A percentile compares a stretch with the other conserved stretches of the same genome.
Conservation (phyloP, 2,888 invertebrate species). For the Pachydiplax longipennis region DNA sequence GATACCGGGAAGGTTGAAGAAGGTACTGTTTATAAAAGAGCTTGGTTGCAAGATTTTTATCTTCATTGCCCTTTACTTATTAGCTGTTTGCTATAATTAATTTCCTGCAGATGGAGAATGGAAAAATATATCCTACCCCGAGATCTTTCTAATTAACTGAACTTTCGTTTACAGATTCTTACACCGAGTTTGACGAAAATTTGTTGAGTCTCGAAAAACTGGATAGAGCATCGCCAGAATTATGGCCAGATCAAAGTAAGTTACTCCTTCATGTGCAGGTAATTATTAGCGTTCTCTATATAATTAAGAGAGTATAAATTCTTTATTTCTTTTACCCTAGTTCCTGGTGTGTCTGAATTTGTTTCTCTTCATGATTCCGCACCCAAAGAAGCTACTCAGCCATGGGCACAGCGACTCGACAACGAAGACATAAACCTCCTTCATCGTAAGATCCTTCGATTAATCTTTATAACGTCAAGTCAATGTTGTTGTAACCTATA, state of each 20-base stretch:
- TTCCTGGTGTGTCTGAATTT: conserved; percentile 90
- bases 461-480: neutral
- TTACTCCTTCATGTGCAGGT: conserved; percentile 50
- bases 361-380: conserved; percentile 70
- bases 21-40: neutral
- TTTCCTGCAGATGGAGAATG: neutral
- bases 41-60: neutral
- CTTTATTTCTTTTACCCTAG: conserved; percentile 58
- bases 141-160: neutral
- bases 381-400: conserved; percentile 67
- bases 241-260: conserved; percentile 97
- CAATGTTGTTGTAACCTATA: neutral
- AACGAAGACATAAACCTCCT: conserved; percentile 77
- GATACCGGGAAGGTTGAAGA: conserved; percentile 43
- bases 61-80: neutral
- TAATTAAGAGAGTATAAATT: conserved; percentile 40
- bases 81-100: neutral
- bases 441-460: conserved; percentile 71
- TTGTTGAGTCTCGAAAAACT: conserved; percentile 89
- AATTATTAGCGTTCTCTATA: conserved; percentile 1
- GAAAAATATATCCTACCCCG: neutral
- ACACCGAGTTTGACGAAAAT: conserved; percentile 69
- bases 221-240: conserved; percentile 92
- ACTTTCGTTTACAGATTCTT: neutral
- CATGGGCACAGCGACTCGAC: conserved; percentile 74